Percentiles rank a stretch among this genome's conserved stretches.
Conservation (phyloP, 2,113 vertebrate species). For the Crypturellus undulatus region DNA sequence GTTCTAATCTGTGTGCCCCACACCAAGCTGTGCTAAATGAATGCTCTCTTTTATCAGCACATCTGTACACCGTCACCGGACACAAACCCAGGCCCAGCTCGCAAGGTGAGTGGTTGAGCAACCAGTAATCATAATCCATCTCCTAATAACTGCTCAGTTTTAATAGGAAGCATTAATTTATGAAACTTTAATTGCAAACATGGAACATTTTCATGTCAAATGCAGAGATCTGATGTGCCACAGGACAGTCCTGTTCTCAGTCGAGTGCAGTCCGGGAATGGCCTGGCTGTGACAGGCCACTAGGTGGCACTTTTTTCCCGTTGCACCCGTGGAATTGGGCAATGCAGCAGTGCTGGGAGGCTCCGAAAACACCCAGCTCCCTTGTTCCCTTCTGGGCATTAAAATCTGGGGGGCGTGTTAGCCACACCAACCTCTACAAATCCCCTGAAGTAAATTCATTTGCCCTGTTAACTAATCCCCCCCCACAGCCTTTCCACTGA, state of each 20-base stretch:
- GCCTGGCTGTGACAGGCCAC: background rate
- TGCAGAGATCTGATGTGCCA: rapidly evolving
- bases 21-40: background rate
- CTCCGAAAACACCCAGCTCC: rapidly evolving
- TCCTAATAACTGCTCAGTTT: background rate
- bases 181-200: background rate
- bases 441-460: background rate
- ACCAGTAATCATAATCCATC: background rate
- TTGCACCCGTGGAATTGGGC: rapidly evolving
- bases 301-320: background rate
- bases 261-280: too few relatives aligned
- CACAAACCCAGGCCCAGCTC: background rate
- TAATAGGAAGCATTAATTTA: background rate
- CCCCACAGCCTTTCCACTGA: background rate
- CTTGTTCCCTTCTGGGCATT: background rate
- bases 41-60: conserved; percentile 14
- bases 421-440: background rate
- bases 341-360: background rate
- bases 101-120: background rate
- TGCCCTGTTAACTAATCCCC: background rate
- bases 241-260: rapidly evolving
- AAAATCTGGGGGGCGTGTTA: rapidly evolving
- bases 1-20: background rate
- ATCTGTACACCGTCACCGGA: background rate
- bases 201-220: background rate